A percentile compares a stretch with the other conserved stretches of the same genome.
These are phyloP conservation scores for Scomber colias DNA, from an alignment of 2,113 vertebrate genomes.

Conservation along the genomic window DNA sequence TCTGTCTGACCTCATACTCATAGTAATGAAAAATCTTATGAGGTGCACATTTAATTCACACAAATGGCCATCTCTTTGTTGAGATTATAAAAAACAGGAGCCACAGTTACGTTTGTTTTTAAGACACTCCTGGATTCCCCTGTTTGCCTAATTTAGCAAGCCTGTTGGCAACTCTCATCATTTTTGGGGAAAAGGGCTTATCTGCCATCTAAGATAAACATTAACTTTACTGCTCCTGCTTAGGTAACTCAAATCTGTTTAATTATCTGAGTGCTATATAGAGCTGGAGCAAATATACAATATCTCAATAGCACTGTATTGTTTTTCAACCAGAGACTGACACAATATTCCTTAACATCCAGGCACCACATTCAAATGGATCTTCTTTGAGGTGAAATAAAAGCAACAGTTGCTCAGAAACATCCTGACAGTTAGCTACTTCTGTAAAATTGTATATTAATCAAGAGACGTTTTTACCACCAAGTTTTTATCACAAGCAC, in stretches of 20 bases:
- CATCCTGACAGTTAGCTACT: not conserved
- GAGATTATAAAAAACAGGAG: not conserved
- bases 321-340: not conserved
- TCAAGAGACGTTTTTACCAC: not conserved
- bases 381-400: too few species aligned
- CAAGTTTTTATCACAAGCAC: not conserved
- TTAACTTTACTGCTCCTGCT: not conserved
- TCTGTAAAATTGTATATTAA: not conserved
- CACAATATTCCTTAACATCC: too few species aligned
- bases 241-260: too few species aligned
- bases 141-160: slow-evolving; percentile 19
- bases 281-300: too few species aligned
- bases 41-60: not conserved
- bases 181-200: slow-evolving; percentile 1
- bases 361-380: too few species aligned
- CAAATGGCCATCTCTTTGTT: not conserved
- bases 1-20: slow-evolving; percentile 15
- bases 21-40: slow-evolving; percentile 25
- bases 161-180: not conserved
- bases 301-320: not conserved
- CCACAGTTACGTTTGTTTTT: not conserved
- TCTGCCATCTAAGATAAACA: not conserved
- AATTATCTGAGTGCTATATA: too few species aligned
- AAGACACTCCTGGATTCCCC: not conserved
- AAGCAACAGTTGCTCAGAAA: too few species aligned